These are phyloP conservation scores for Aptenodytes forsteri DNA, from an alignment of 2,113 vertebrate species.

Conservation along the genomic window DNA sequence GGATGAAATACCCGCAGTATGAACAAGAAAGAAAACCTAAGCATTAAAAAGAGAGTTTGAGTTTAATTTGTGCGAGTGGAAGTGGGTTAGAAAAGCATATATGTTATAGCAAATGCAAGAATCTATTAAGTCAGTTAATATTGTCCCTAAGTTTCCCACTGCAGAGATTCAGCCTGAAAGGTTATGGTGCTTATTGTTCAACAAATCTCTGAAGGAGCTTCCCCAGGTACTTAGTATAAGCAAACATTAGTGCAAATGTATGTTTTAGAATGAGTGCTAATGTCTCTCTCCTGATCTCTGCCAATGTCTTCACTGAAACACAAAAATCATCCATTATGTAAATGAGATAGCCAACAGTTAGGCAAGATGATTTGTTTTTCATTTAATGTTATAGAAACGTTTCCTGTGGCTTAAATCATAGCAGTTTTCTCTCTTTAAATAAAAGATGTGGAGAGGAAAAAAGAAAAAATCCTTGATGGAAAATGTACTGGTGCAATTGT, in stretches of 20 bases:
- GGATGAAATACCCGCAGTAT: not conserved
- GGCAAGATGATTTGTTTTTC: not conserved
- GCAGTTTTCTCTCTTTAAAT: not conserved
- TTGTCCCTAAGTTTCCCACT: not conserved
- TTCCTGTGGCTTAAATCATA: not conserved
- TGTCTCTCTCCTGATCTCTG: not conserved
- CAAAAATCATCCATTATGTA: not conserved
- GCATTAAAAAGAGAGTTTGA: not conserved
- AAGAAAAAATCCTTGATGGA: not conserved
- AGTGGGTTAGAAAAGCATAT: not conserved
- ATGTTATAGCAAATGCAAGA: not conserved
- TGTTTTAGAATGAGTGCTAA: not conserved
- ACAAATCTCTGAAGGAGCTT: not conserved
- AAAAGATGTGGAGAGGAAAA: not conserved
- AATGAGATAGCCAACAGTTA: not conserved
- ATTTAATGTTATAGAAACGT: not conserved
- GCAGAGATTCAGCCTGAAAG: not conserved
- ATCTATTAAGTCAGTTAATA: conserved; percentile 8
- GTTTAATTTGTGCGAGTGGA: not conserved
- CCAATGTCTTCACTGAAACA: not conserved
- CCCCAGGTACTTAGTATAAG: not conserved
- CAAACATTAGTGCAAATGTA: not conserved
- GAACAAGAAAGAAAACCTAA: not conserved
- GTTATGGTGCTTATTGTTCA: not conserved
- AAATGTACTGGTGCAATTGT: not conserved